A percentile compares a stretch with the other conserved stretches of the same genome.
Evolutionary conservation across 92 coral and sea anemone genomes (phyloP).

Genomic region (Metridium senile): DNA sequence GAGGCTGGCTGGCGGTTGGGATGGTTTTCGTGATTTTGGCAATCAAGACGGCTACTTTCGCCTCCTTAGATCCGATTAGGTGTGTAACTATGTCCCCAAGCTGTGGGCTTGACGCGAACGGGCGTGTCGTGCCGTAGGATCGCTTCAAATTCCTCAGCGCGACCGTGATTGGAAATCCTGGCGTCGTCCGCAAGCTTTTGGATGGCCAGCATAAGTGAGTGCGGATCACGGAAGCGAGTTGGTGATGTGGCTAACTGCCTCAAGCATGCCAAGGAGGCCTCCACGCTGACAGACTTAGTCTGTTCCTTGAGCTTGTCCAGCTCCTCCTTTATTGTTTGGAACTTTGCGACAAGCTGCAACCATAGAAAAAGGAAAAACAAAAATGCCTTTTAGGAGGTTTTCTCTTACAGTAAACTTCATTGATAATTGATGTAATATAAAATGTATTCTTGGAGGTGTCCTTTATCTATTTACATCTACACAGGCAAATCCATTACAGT

Average conservation of each 20-base stretch:
- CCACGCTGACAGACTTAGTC: slow-evolving; percentile 14
- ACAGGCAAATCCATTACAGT: too few species aligned
- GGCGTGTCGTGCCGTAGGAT: slow-evolving; percentile 48
- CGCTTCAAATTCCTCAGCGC: slow-evolving; percentile 26
- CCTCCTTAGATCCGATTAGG: slow-evolving; percentile 40
- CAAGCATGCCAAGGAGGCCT: slow-evolving; percentile 20
- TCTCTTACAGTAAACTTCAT: too few species aligned
- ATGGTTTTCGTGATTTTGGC: slow-evolving; percentile 25
- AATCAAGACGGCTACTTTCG: slow-evolving; percentile 23
- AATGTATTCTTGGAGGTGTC: too few species aligned
- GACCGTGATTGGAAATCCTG: slow-evolving; percentile 17
- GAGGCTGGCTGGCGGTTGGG: background rate
- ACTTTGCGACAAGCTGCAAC: too few species aligned
- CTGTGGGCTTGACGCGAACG: slow-evolving; percentile 31
- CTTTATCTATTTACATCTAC: too few species aligned
- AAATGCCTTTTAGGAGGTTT: too few species aligned
- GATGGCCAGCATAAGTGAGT: slow-evolving; percentile 19
- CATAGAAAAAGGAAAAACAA: too few species aligned
- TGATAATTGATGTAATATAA: too few species aligned
- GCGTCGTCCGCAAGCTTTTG: slow-evolving; percentile 40
- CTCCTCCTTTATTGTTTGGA: too few species aligned
- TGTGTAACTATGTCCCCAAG: slow-evolving; percentile 46
- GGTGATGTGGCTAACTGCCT: slow-evolving; percentile 31
- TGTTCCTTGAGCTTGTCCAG: slow-evolving; percentile 17
- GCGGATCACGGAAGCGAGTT: slow-evolving; percentile 19